These are phyloP conservation scores for Rhynchomys soricoides DNA, from an alignment of 2,113 vertebrate species.

Conservation along the genomic window DNA sequence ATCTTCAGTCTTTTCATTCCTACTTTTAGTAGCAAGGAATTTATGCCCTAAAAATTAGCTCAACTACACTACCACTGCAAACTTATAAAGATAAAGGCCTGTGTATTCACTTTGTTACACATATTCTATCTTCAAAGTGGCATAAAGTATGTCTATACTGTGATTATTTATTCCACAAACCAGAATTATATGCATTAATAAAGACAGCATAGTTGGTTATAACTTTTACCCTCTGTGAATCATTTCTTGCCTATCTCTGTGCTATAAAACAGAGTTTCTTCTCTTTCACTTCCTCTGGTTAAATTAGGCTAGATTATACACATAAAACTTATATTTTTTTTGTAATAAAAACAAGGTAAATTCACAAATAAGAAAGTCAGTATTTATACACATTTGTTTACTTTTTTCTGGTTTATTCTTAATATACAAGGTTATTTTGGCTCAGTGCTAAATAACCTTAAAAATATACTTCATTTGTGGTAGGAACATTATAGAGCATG, in stretches of 20 bases:
- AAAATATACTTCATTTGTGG: background rate
- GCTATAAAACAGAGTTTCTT: accelerated
- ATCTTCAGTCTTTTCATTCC: background rate
- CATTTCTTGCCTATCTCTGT: background rate
- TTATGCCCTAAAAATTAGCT: background rate
- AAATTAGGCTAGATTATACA: background rate
- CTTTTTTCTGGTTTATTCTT: background rate
- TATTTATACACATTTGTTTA: background rate
- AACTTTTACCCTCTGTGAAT: background rate
- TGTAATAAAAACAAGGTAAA: background rate
- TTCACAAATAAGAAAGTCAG: background rate
- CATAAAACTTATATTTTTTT: background rate
- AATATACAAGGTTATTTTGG: background rate
- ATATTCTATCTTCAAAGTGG: background rate
- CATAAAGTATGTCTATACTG: background rate
- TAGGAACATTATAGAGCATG: background rate
- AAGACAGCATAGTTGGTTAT: background rate
- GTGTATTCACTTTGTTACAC: background rate
- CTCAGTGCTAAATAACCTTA: conserved; percentile 5
- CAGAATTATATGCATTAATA: background rate
- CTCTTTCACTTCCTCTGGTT: background rate
- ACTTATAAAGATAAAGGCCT: background rate
- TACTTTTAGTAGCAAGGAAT: background rate
- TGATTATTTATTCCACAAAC: background rate
- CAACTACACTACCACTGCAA: background rate